A percentile compares a stretch with the other conserved stretches of the same genome.
Evolutionary conservation across 1,140 invertebrate species (phyloP).

Genomic region (Bombus vancouverensis): DNA sequence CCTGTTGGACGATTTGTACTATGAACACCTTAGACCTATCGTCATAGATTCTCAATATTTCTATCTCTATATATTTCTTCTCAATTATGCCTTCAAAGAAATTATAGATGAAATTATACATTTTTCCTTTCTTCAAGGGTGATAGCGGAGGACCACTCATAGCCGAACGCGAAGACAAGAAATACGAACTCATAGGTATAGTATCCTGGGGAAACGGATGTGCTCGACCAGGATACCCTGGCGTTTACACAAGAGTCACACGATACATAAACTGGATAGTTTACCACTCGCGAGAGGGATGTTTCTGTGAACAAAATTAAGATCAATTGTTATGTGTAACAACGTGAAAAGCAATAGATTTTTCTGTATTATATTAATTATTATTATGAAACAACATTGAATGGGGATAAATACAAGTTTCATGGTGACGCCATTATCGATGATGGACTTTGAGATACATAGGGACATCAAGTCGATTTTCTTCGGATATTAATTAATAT

Average conservation of each 20-base stretch:
- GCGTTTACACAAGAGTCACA: constrained; percentile 88
- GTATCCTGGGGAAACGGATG: constrained; percentile 81
- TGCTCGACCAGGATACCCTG: constrained; percentile 85
- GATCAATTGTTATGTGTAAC: background rate
- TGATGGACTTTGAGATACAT: too few relatives aligned
- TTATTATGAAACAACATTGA: background rate
- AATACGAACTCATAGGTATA: constrained; percentile 89
- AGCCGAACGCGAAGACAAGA: constrained; percentile 87
- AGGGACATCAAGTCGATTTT: background rate
- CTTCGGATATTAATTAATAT: background rate
- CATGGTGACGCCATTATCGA: too few relatives aligned
- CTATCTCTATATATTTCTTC: too few relatives aligned
- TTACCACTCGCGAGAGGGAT: constrained; percentile 84
- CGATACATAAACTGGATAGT: constrained; percentile 87
- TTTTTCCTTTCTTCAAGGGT: constrained; percentile 84
- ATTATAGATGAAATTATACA: background rate
- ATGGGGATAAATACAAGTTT: background rate
- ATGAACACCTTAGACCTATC: too few relatives aligned
- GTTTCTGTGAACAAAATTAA: constrained; percentile 81
- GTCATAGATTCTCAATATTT: too few relatives aligned
- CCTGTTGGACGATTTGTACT: too few relatives aligned
- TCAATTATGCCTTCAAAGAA: background rate
- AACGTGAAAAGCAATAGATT: background rate
- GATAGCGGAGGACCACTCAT: constrained; percentile 96
- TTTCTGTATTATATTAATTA: background rate